These are phyloP conservation scores for Halcyon chelicuti DNA, from an alignment of 2,797 vertebrate species.

Conservation along the genomic window DNA sequence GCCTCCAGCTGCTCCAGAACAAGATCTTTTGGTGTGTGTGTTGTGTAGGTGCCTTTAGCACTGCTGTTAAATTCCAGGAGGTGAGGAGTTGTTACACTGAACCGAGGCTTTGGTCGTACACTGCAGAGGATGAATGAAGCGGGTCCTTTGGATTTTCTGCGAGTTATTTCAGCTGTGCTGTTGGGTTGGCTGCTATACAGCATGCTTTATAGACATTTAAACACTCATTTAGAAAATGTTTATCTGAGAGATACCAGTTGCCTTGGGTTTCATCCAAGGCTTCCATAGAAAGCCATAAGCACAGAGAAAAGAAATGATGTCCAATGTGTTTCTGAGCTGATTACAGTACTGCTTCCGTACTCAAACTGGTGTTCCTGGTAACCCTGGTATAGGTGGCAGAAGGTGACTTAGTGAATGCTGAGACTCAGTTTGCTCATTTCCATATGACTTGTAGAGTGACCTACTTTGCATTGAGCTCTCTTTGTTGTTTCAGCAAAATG, in stretches of 20 bases:
- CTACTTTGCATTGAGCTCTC: slow-evolving; percentile 24
- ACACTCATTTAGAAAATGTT: slow-evolving; percentile 10
- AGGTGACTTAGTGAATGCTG: slow-evolving; percentile 6
- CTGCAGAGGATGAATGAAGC: neutral
- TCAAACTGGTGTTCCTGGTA: neutral
- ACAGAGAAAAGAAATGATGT: neutral
- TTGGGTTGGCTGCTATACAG: slow-evolving; percentile 12
- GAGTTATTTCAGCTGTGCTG: slow-evolving; percentile 11
- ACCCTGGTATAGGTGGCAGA: neutral
- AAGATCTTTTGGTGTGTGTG: neutral
- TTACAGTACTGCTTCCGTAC: neutral
- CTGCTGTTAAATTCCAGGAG: neutral
- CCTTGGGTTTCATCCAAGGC: slow-evolving; percentile 45
- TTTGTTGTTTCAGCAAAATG: slow-evolving; percentile 38
- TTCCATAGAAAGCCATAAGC: slow-evolving; percentile 19
- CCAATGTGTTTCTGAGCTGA: neutral
- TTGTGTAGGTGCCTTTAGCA: neutral
- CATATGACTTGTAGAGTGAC: slow-evolving; percentile 48
- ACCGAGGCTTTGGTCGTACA: neutral
- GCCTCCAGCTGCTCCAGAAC: neutral
- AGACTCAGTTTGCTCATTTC: slow-evolving; percentile 17
- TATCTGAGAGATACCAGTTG: slow-evolving; percentile 57
- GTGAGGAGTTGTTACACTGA: neutral
- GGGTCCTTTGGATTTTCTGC: neutral
- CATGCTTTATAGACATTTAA: slow-evolving; percentile 8